Conservation (phyloP, 1,140 invertebrate genomes). For the Procambarus virginalis region DNA sequence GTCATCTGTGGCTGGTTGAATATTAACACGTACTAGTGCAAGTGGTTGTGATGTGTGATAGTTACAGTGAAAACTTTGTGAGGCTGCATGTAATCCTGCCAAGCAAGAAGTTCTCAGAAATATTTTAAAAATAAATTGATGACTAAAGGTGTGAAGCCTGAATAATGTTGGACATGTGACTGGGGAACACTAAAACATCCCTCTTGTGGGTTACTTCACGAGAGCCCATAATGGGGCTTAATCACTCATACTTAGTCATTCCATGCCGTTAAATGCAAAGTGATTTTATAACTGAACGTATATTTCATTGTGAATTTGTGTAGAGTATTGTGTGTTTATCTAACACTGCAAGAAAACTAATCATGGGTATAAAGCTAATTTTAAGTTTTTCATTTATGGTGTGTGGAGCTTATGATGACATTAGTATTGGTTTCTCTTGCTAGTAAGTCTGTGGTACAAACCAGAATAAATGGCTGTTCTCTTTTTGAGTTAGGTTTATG, state of each 20-base stretch:
- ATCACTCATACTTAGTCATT: slow-evolving; percentile 38
- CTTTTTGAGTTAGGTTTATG: not conserved
- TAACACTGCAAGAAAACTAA: slow-evolving; percentile 39
- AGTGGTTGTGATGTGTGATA: slow-evolving; percentile 30
- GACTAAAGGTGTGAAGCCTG: not conserved
- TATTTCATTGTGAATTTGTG: slow-evolving; percentile 12
- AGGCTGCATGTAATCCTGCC: not conserved
- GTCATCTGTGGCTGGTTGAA: slow-evolving; percentile 8
- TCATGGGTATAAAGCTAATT: slow-evolving; percentile 48
- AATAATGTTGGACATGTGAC: not conserved
- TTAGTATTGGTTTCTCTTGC: slow-evolving; percentile 27
- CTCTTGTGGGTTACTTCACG: not conserved
- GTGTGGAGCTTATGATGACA: slow-evolving; percentile 21
- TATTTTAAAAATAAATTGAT: not conserved
- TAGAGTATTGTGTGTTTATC: slow-evolving; percentile 8
- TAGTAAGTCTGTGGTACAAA: slow-evolving; percentile 6
- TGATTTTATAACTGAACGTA: slow-evolving; percentile 14
- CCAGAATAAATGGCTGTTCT: not conserved
- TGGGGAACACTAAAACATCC: slow-evolving; percentile 36
- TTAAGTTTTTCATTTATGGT: slow-evolving; percentile 34
- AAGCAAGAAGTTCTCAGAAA: not conserved
- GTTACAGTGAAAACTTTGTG: not conserved
- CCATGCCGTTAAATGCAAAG: slow-evolving; percentile 22
- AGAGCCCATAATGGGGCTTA: not conserved
- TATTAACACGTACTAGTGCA: not conserved